These are phyloP conservation scores for Epirrita christyi DNA, from an alignment of 2,888 invertebrate species.

Conservation along the genomic window DNA sequence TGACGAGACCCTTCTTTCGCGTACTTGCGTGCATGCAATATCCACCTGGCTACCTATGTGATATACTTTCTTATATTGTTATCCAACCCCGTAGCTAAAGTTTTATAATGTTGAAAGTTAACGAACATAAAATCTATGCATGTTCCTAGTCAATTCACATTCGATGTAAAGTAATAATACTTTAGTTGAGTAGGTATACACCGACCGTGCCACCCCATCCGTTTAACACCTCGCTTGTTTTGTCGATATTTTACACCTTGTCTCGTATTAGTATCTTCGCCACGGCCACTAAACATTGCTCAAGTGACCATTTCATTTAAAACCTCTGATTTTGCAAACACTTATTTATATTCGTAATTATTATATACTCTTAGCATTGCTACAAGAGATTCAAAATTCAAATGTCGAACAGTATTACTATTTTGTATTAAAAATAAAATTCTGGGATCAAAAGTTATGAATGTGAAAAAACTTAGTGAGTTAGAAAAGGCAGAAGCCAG, in stretches of 20 bases:
- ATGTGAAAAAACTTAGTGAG: slow-evolving; percentile 50
- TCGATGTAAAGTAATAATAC: slow-evolving; percentile 46
- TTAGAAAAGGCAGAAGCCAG: slow-evolving; percentile 69
- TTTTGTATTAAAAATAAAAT: not conserved
- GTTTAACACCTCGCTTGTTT: slow-evolving; percentile 66
- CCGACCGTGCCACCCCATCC: slow-evolving; percentile 31
- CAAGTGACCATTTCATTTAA: slow-evolving; percentile 9
- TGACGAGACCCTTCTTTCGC: too few species aligned
- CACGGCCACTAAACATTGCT: slow-evolving; percentile 36
- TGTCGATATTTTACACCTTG: slow-evolving; percentile 75
- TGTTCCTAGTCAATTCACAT: slow-evolving; percentile 41
- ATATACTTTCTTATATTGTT: too few species aligned
- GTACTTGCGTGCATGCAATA: too few species aligned
- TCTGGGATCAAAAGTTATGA: slow-evolving; percentile 16
- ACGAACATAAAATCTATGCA: slow-evolving; percentile 16
- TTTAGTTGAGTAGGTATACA: slow-evolving; percentile 5
- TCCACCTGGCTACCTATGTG: too few species aligned
- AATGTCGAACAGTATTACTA: too few species aligned
- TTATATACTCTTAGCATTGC: too few species aligned
- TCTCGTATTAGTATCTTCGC: slow-evolving; percentile 44
- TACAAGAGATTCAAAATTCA: too few species aligned
- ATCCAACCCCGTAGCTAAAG: too few species aligned
- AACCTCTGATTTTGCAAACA: not conserved
- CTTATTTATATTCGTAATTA: too few species aligned
- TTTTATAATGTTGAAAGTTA: too few species aligned